Conservation (phyloP, 2,888 invertebrate genomes). For the Pollenia griseotomentosa region DNA sequence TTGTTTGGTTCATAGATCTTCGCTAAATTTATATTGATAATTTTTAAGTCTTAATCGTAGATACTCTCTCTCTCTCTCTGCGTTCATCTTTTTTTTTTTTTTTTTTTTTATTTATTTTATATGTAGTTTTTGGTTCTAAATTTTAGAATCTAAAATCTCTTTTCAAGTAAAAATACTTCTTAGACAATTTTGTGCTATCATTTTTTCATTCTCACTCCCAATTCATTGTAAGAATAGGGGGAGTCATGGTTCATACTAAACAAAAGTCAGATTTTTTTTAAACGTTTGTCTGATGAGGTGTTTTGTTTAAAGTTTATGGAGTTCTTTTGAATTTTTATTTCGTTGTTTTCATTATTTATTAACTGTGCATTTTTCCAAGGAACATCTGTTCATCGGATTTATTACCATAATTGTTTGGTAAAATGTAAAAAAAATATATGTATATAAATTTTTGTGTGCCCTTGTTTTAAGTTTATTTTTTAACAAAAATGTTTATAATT, state of each 20-base stretch:
- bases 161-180: too few relatives aligned
- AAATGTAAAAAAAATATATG: background rate
- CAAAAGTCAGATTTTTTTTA: slow-evolving; percentile 17
- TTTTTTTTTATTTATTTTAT: too few relatives aligned
- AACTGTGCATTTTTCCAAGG: slow-evolving; percentile 25
- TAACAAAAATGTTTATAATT: slow-evolving; percentile 33
- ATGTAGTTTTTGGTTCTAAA: too few relatives aligned
- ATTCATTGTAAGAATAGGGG: background rate
- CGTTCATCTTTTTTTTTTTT: too few relatives aligned
- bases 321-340: slow-evolving; percentile 46
- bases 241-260: background rate
- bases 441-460: background rate
- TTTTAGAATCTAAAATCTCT: too few relatives aligned
- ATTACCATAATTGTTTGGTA: background rate
- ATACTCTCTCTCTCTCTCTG: too few relatives aligned
- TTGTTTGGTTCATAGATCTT: too few relatives aligned
- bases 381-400: slow-evolving; percentile 66
- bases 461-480: background rate
- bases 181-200: too few relatives aligned
- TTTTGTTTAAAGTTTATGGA: slow-evolving; percentile 60
- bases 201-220: background rate
- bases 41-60: too few relatives aligned
- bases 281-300: slow-evolving; percentile 53
- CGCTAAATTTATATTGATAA: too few relatives aligned
- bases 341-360: slow-evolving; percentile 46